phyloP scores from a whole-genome alignment of 2,113 vertebrate species.

The Stictonetta naevosa region DNA sequence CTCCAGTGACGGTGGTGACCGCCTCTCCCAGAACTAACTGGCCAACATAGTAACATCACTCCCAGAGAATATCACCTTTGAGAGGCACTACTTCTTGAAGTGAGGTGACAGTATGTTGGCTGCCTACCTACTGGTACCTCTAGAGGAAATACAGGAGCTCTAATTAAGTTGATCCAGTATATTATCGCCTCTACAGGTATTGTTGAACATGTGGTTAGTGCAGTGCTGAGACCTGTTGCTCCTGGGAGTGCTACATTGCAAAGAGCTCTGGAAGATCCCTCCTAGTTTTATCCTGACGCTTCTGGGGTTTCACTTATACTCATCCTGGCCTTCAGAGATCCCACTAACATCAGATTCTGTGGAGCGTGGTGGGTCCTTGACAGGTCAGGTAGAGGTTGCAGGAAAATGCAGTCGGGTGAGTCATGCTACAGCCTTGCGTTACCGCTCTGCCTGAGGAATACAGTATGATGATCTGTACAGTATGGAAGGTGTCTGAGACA shows the following conservation, averaged over 20 bases:
- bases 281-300: constrained; percentile 22
- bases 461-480: constrained; percentile 70
- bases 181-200: not conserved
- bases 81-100: constrained; percentile 64
- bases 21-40: constrained; percentile 44
- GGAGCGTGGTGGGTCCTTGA: not conserved
- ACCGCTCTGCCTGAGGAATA: constrained; percentile 27
- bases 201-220: not conserved
- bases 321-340: not conserved
- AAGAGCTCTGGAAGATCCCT: constrained; percentile 19
- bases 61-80: constrained; percentile 63
- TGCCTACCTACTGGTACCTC: constrained; percentile 21
- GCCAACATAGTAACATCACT: constrained; percentile 65
- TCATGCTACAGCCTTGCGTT: not conserved
- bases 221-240: not conserved
- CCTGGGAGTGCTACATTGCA: constrained; percentile 12
- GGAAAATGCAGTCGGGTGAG: not conserved
- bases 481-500: constrained; percentile 57
- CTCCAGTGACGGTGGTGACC: constrained; percentile 57
- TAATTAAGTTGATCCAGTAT: constrained; percentile 27
- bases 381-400: not conserved
- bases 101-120: constrained; percentile 67
- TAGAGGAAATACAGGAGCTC: constrained; percentile 25
- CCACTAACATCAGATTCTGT: not conserved
- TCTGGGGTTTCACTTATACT: not conserved